Conservation (phyloP, 2,888 invertebrate genomes). For the Nephrocerus scutellatus region DNA sequence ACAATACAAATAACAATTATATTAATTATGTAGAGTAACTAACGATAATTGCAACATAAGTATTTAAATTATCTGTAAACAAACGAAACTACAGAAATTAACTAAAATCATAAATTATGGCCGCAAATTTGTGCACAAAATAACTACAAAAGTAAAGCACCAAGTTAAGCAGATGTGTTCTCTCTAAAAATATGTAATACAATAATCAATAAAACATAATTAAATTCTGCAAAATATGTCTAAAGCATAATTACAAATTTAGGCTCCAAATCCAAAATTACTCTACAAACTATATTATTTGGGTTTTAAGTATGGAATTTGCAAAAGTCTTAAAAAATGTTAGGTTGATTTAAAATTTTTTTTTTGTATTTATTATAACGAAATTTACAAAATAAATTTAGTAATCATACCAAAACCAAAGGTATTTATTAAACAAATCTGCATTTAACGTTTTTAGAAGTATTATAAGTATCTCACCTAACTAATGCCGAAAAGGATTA, state of each 20-base stretch:
- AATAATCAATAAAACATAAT: slow-evolving; percentile 1
- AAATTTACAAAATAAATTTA: slow-evolving; percentile 16
- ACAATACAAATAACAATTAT: too few species aligned
- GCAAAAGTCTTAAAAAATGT: too few species aligned
- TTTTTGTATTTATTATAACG: neutral
- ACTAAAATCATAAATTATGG: too few species aligned
- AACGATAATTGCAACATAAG: slow-evolving; percentile 11
- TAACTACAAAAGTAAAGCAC: slow-evolving; percentile 23
- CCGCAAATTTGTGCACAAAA: too few species aligned
- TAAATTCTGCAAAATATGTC: slow-evolving; percentile 8
- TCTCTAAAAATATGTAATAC: neutral
- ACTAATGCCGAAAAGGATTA: too few species aligned
- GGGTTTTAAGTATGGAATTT: too few species aligned
- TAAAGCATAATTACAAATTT: slow-evolving; percentile 13
- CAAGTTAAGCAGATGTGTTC: slow-evolving; percentile 17
- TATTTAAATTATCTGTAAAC: slow-evolving; percentile 7
- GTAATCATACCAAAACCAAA: slow-evolving; percentile 30
- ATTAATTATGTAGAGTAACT: slow-evolving; percentile 15
- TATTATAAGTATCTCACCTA: too few species aligned
- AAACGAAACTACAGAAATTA: slow-evolving; percentile 18
- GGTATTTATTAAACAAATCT: slow-evolving; percentile 39
- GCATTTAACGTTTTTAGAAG: slow-evolving; percentile 39
- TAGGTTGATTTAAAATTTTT: neutral
- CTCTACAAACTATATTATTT: slow-evolving; percentile 3
- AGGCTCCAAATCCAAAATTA: slow-evolving; percentile 3